Conservation (phyloP, 2,113 vertebrate species). For the Pungitius pungitius region DNA sequence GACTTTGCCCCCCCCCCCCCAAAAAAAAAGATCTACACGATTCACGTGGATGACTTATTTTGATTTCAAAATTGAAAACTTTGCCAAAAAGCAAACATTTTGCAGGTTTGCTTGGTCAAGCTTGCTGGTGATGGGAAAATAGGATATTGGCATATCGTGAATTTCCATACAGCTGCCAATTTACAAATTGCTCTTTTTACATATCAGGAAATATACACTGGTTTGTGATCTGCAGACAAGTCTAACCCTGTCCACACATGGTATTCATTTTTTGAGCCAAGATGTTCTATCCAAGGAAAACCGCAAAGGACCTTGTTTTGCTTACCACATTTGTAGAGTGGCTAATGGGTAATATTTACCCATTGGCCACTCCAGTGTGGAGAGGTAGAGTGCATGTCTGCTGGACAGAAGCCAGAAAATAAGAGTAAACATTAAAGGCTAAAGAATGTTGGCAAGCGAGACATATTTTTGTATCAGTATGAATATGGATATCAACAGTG, state of each 20-base stretch:
- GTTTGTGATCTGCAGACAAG: not conserved
- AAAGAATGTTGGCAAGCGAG: constrained; percentile 9
- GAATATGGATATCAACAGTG: not conserved
- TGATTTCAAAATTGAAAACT: no score
- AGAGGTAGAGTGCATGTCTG: not conserved
- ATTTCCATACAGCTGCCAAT: no score
- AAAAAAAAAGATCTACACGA: no score
- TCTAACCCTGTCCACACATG: not conserved
- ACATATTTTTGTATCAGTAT: not conserved
- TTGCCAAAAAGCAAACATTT: no score
- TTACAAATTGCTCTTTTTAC: no score
- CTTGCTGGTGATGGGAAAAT: no score
- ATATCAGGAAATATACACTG: not conserved
- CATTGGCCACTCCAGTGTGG: not conserved
- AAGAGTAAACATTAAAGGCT: constrained; percentile 8
- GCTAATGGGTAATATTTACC: not conserved
- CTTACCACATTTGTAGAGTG: not conserved
- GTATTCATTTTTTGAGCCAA: not conserved
- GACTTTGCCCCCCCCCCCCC: no score
- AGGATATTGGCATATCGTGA: no score
- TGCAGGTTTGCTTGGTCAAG: no score
- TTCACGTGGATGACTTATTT: no score
- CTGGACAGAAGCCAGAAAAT: not conserved
- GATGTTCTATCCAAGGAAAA: not conserved
- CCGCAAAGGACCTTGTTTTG: not conserved